phyloP scores from a whole-genome alignment of 37 sponge, comb jelly and placozoan species.

The Tethya wilhelma region DNA sequence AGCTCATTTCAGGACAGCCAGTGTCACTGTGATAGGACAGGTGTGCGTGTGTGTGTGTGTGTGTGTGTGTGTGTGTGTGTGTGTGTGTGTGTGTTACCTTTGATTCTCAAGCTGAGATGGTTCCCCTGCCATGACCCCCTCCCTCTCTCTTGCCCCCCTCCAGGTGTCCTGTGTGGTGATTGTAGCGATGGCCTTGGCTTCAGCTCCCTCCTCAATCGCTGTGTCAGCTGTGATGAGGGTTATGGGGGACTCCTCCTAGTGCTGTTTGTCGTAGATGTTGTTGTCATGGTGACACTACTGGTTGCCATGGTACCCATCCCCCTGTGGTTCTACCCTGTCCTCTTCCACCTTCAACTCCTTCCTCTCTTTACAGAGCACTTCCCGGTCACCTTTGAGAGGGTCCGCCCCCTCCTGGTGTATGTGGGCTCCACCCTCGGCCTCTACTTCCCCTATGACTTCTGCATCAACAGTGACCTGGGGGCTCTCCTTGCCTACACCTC shows the following conservation, averaged over 20 bases:
- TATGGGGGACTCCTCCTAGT: slow-evolving; percentile 18
- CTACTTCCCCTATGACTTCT: slow-evolving; percentile 85
- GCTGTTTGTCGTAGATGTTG: slow-evolving; percentile 19
- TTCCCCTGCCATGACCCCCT: too few species aligned
- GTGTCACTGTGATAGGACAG: slow-evolving; percentile 42
- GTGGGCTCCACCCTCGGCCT: slow-evolving; percentile 59
- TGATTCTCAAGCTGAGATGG: too few species aligned
- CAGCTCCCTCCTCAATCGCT: slow-evolving; percentile 55
- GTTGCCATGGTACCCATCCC: slow-evolving; percentile 20
- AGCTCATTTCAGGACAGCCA: neutral
- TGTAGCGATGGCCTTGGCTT: slow-evolving; percentile 59
- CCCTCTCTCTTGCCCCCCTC: too few species aligned
- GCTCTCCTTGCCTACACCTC: slow-evolving; percentile 45
- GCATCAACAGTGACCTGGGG: slow-evolving; percentile 43
- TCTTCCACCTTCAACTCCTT: slow-evolving; percentile 59
- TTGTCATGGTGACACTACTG: slow-evolving; percentile 4
- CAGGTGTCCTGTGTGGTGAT: slow-evolving; percentile 77
- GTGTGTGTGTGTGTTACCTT: too few species aligned
- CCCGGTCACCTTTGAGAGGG: slow-evolving; percentile 48
- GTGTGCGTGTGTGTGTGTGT: slow-evolving; percentile 24
- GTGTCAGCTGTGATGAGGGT: slow-evolving; percentile 50
- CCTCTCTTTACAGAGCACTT: slow-evolving; percentile 57
- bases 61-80: too few species aligned
- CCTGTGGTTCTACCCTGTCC: slow-evolving; percentile 29
- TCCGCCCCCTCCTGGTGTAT: slow-evolving; percentile 58